phyloP scores from a whole-genome alignment of 2,888 invertebrate species.

The Diarsia dahlii region DNA sequence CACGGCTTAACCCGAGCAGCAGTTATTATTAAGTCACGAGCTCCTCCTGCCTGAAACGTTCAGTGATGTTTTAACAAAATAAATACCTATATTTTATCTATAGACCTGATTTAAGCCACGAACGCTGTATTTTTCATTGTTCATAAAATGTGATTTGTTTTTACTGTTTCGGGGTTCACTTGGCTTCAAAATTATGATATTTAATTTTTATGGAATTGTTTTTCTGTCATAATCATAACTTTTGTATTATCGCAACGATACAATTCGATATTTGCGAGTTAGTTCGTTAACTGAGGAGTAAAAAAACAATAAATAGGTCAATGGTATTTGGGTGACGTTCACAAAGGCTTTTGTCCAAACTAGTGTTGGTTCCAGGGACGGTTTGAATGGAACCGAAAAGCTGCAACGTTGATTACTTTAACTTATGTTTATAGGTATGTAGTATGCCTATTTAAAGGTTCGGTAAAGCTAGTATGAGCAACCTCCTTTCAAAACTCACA shows the following conservation, averaged over 20 bases:
- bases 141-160: slow-evolving; percentile 24
- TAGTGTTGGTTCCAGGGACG: background rate
- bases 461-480: background rate
- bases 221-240: slow-evolving; percentile 9
- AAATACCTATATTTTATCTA: background rate
- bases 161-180: slow-evolving; percentile 13
- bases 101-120: slow-evolving; percentile 13
- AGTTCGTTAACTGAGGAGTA: slow-evolving; percentile 4
- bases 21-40: no score
- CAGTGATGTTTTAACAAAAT: background rate
- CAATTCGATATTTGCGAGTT: slow-evolving; percentile 2
- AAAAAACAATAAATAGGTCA: slow-evolving; percentile 53
- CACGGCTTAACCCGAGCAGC: no score
- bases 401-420: slow-evolving; percentile 7
- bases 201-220: slow-evolving; percentile 18
- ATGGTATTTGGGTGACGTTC: slow-evolving; percentile 19
- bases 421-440: background rate
- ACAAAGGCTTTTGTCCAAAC: slow-evolving; percentile 13
- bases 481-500: background rate
- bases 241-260: slow-evolving; percentile 6
- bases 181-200: slow-evolving; percentile 3
- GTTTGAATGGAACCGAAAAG: slow-evolving; percentile 24
- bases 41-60: background rate
- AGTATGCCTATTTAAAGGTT: background rate
- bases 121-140: slow-evolving; percentile 3